phyloP scores from a whole-genome alignment of 2,797 vertebrate species.

The Bufotes viridis region DNA sequence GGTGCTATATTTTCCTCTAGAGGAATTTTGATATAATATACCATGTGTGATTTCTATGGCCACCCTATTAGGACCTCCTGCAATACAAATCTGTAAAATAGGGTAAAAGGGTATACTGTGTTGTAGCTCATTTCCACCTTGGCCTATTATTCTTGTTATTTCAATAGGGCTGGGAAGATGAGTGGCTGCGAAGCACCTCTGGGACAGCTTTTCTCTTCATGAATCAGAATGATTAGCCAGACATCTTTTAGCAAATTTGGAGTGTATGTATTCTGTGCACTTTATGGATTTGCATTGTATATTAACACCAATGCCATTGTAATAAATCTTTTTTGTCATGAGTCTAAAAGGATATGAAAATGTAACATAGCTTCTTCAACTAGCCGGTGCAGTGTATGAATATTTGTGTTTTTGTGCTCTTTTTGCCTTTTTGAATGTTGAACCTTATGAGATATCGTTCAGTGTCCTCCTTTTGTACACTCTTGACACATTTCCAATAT shows the following conservation, averaged over 20 bases:
- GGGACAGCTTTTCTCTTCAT: background rate
- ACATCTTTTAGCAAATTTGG: background rate
- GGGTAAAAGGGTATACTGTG: no score
- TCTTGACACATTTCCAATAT: constrained; percentile 54
- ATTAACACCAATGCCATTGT: background rate
- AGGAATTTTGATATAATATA: no score
- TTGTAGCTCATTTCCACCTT: no score
- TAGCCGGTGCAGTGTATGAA: constrained; percentile 23
- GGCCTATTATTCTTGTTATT: no score
- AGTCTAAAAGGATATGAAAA: background rate
- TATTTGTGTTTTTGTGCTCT: constrained; percentile 11
- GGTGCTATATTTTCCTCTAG: no score
- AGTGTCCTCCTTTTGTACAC: constrained; percentile 30
- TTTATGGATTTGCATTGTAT: background rate
- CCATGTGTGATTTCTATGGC: no score
- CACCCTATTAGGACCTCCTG: no score
- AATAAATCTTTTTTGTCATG: background rate
- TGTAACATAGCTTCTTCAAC: constrained; percentile 32
- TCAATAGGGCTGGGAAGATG: no score
- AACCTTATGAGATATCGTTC: constrained; percentile 31
- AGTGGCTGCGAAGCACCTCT: background rate
- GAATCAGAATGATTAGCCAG: background rate
- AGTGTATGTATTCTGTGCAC: background rate
- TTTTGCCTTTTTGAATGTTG: constrained; percentile 19
- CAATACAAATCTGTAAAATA: no score